Evolutionary conservation across 1,140 invertebrate genomes (phyloP).

Genomic region (Scaptomyza pallida): DNA sequence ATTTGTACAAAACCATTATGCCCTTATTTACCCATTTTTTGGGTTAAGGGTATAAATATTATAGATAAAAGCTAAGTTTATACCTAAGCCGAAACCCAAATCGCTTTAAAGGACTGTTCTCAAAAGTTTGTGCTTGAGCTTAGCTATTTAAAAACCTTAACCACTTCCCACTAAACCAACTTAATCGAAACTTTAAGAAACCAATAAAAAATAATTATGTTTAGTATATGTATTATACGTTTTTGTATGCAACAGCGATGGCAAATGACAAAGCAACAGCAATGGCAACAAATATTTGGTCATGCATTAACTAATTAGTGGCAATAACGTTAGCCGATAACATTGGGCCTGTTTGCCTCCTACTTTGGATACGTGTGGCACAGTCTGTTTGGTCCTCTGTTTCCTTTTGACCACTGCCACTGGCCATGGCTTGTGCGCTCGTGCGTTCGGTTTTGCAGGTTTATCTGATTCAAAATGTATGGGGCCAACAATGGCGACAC

Average conservation of each 20-base stretch:
- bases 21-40: too few species aligned
- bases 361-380: too few species aligned
- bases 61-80: too few species aligned
- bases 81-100: too few species aligned
- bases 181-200: background rate
- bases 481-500: slow-evolving; percentile 73
- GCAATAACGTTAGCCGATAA: slow-evolving; percentile 34
- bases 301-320: slow-evolving; percentile 74
- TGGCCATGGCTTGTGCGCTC: slow-evolving; percentile 61
- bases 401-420: slow-evolving; percentile 15
- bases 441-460: slow-evolving; percentile 57
- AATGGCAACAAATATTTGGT: slow-evolving; percentile 53
- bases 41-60: too few species aligned
- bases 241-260: background rate
- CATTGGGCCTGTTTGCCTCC: slow-evolving; percentile 22
- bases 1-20: too few species aligned
- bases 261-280: slow-evolving; percentile 10
- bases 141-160: too few species aligned
- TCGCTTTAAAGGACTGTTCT: too few species aligned
- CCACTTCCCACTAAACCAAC: too few species aligned
- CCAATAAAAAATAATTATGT: background rate
- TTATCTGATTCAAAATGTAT: slow-evolving; percentile 77
- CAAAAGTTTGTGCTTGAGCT: too few species aligned
- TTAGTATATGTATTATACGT: background rate
- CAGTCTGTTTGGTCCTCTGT: background rate